Evolutionary conservation across 2,888 invertebrate genomes (phyloP).

Genomic region (Brachyopa scutellaris): DNA sequence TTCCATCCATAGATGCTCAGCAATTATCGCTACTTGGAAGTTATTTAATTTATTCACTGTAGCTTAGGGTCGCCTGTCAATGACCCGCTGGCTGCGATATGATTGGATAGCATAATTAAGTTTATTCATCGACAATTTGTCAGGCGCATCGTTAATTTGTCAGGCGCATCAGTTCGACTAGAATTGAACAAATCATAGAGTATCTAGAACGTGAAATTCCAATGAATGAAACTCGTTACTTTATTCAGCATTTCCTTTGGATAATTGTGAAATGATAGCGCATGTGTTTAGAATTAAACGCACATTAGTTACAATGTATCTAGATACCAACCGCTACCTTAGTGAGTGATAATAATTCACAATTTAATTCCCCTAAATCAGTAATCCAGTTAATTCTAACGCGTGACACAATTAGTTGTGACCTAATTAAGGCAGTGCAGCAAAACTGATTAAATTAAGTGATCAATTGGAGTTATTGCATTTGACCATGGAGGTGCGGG

Average conservation of each 20-base stretch:
- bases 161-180: conserved; percentile 49
- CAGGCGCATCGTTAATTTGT: no score
- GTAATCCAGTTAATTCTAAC: conserved; percentile 27
- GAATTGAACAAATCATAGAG: conserved; percentile 37
- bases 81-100: conserved; percentile 16
- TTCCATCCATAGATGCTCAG: conserved; percentile 24
- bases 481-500: conserved; percentile 47
- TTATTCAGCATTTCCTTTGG: background rate
- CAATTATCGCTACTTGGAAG: conserved; percentile 44
- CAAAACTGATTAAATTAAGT: conserved; percentile 44
- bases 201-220: conserved; percentile 30
- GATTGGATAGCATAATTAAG: conserved; percentile 22
- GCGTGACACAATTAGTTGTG: conserved; percentile 56
- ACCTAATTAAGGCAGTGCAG: conserved; percentile 50
- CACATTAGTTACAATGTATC: no score
- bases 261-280: background rate
- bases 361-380: conserved; percentile 3
- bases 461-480: conserved; percentile 56
- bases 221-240: background rate
- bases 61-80: conserved; percentile 24
- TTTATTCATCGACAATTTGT: conserved; percentile 31
- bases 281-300: no score
- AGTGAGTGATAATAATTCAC: conserved; percentile 5
- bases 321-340: no score
- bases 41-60: conserved; percentile 41